A percentile compares a stretch with the other conserved stretches of the same genome.
These are phyloP conservation scores for Sicus ferrugineus DNA, from an alignment of 2,888 invertebrate species.

Conservation along the genomic window DNA sequence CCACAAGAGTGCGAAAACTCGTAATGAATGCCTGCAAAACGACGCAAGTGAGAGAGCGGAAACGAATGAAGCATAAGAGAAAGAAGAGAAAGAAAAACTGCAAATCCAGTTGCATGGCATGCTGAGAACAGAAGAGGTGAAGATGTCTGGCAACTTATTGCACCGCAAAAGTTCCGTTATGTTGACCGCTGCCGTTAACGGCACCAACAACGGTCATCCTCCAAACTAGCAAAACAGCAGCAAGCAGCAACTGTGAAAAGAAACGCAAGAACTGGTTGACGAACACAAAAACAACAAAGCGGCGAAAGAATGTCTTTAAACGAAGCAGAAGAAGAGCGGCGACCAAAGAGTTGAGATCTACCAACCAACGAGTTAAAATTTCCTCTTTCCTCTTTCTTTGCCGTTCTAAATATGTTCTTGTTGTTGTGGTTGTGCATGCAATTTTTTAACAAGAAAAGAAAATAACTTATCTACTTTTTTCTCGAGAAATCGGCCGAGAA, in stretches of 20 bases:
- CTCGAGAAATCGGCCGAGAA: too few species aligned
- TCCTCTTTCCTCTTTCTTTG: too few species aligned
- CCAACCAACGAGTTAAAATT: too few species aligned
- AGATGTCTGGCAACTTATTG: constrained; percentile 9
- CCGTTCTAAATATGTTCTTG: too few species aligned
- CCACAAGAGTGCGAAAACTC: too few species aligned
- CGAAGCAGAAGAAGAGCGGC: not conserved
- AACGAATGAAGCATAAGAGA: not conserved
- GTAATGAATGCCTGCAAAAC: too few species aligned
- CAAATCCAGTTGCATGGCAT: too few species aligned
- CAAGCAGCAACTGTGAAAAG: not conserved
- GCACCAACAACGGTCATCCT: constrained; percentile 13
- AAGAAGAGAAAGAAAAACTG: not conserved
- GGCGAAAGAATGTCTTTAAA: not conserved
- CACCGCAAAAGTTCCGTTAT: constrained; percentile 37
- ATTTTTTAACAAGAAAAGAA: too few species aligned
- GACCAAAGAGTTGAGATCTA: not conserved
- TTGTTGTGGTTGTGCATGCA: too few species aligned
- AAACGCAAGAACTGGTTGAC: constrained; percentile 14
- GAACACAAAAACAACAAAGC: not conserved
- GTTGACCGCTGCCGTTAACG: constrained; percentile 42
- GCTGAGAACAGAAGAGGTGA: not conserved
- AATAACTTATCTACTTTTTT: too few species aligned
- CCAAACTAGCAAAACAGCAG: not conserved
- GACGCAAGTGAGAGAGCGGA: not conserved